Base-by-base conservation (phyloP, 2,888 invertebrate genomes). In the Protodeltote pygarga region DNA sequence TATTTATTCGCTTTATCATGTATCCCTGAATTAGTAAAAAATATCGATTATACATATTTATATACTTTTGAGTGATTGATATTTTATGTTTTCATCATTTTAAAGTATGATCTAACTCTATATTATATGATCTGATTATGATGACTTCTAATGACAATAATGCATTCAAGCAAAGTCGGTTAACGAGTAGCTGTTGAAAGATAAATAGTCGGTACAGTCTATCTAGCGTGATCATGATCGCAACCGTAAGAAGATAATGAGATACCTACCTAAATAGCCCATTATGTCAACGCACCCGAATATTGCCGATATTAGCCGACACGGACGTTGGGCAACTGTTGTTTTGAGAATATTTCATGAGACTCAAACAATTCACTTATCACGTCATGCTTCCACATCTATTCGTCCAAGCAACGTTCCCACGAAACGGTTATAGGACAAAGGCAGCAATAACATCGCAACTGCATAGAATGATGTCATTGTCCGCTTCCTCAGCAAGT, bases 221-320 rank as follows among this genome's bases (percentile, higher is more conserved):
- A 55, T 24, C 34, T 63, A 52, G 60, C 63, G 60, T 66, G 51
- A 47, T 51, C 46, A 35, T 33, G 11, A 46, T 33, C 39, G 45
- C 48, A 48, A 49, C 46, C 62, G 42, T 47, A 35, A 39, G 21
- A 27, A 49, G 24, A 58, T 68, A 71, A 77, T 73, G 71, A 74
- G 76, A 79, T 74, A n/a, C n/a, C n/a, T n/a, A n/a, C n/a, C n/a
- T n/a, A 60, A 75, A 79, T 80, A 69, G 58, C 63, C 42, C 40
- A 61, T 69, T 68, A 67, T 74, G 73, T 77, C 79, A 73, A 75
- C 72, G 73, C 67, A 68, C 72, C 59, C 58, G 47, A 72, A 63
- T 53, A 54, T 49, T 50, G 52, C 50, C 65, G 54, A 11, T 21
- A 5, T 6, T 29, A 33, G 53, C 55, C 24, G 50, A 35, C 40